phyloP scores from a whole-genome alignment of 2,888 invertebrate genomes.

The Proisotoma minuta region DNA sequence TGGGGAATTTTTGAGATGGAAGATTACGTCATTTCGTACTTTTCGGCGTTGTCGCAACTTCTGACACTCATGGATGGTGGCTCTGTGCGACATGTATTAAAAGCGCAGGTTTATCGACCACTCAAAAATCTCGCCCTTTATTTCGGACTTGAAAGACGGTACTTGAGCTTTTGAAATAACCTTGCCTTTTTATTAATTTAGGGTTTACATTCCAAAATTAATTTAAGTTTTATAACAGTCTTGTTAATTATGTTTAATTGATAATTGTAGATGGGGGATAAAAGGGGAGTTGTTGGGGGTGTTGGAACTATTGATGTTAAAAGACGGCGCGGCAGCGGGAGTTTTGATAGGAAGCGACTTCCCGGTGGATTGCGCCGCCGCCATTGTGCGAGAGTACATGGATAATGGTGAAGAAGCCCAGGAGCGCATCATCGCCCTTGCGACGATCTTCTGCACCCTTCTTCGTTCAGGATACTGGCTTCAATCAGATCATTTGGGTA shows the following conservation, averaged over 20 bases:
- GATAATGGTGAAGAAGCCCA: background rate
- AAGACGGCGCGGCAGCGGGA: background rate
- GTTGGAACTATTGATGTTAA: constrained; percentile 11
- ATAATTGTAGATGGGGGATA: too few relatives aligned
- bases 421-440: background rate
- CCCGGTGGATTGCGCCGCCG: constrained; percentile 14
- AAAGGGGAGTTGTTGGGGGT: constrained; percentile 15
- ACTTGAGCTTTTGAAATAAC: too few relatives aligned
- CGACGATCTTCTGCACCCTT: background rate
- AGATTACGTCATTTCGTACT: constrained; percentile 2
- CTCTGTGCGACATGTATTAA: too few relatives aligned
- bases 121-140: too few relatives aligned
- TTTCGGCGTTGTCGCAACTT: constrained; percentile 3
- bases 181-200: too few relatives aligned
- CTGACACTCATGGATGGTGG: too few relatives aligned
- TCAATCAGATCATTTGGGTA: constrained; percentile 1
- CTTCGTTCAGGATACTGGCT: background rate
- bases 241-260: too few relatives aligned
- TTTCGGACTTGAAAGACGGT: too few relatives aligned
- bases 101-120: too few relatives aligned
- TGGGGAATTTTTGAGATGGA: constrained; percentile 28
- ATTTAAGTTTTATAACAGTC: too few relatives aligned
- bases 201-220: too few relatives aligned
- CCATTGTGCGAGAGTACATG: background rate
- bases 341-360: constrained; percentile 14